Conservation (phyloP, 2,797 vertebrate genomes). For the Hoplostethus atlanticus region DNA sequence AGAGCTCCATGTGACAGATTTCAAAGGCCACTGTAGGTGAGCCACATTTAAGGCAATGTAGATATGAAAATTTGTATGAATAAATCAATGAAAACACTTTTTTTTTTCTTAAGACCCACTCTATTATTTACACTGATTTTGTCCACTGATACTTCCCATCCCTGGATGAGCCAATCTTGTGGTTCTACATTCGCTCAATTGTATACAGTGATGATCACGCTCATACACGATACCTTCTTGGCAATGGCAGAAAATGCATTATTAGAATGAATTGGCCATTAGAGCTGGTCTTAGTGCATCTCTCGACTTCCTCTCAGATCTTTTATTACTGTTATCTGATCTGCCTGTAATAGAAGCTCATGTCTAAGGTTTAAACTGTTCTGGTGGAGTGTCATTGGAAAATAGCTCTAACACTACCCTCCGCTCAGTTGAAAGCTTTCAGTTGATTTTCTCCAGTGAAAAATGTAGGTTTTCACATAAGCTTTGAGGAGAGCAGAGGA, state of each 20-base stretch:
- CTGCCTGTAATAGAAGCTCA: slow-evolving; percentile 49
- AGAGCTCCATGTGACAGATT: not conserved
- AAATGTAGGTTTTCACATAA: not conserved
- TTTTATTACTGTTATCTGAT: slow-evolving; percentile 66
- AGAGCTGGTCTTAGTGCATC: slow-evolving; percentile 44
- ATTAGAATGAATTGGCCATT: slow-evolving; percentile 39
- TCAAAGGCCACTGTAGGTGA: not conserved
- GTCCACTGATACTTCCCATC: too few species aligned
- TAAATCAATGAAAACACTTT: too few species aligned
- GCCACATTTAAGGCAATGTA: too few species aligned
- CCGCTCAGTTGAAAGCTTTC: slow-evolving; percentile 24
- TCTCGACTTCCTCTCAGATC: slow-evolving; percentile 48
- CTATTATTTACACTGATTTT: too few species aligned
- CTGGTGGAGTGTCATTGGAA: slow-evolving; percentile 29
- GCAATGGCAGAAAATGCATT: slow-evolving; percentile 40
- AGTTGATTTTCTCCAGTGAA: not conserved
- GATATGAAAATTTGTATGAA: too few species aligned
- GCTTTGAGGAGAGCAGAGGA: not conserved
- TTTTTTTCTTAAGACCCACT: too few species aligned
- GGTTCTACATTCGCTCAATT: too few species aligned
- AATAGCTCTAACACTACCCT: slow-evolving; percentile 23
- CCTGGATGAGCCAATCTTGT: too few species aligned
- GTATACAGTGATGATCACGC: not conserved
- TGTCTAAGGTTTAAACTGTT: slow-evolving; percentile 40
- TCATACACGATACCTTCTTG: not conserved